Evolutionary conservation across 2,888 invertebrate species (phyloP).

Genomic region (Meganola albula): DNA sequence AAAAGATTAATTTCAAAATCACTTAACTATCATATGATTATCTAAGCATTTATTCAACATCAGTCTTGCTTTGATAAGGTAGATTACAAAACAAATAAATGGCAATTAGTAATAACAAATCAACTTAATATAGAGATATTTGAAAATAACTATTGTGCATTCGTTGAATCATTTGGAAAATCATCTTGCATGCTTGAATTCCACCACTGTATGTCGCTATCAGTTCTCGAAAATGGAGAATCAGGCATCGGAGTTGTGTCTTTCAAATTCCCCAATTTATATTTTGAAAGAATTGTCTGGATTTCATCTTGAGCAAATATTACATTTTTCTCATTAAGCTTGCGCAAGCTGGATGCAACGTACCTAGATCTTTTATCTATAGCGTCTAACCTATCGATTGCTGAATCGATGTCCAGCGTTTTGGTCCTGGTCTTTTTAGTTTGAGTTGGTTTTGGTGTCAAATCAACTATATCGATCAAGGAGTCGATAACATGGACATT

Average conservation of each 20-base stretch:
- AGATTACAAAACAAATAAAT: constrained; percentile 4
- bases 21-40: neutral
- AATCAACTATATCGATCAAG: constrained; percentile 6
- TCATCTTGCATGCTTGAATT: constrained; percentile 9
- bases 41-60: constrained; percentile 4
- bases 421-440: constrained; percentile 6
- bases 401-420: constrained; percentile 8
- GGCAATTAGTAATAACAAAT: constrained; percentile 3
- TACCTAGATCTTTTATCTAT: constrained; percentile 10
- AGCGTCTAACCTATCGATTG: constrained; percentile 7
- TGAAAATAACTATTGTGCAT: constrained; percentile 6
- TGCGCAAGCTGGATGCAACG: constrained; percentile 9
- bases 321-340: constrained; percentile 7
- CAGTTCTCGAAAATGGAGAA: constrained; percentile 10
- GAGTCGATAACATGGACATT: constrained; percentile 6
- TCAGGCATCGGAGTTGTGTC: constrained; percentile 8
- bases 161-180: constrained; percentile 5
- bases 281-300: constrained; percentile 10
- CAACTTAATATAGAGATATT: constrained; percentile 4
- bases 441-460: constrained; percentile 5
- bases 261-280: constrained; percentile 8
- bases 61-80: constrained; percentile 5
- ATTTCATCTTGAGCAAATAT: constrained; percentile 15
- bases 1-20: too few relatives aligned
- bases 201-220: constrained; percentile 7